Evolutionary conservation across 30 jellyfish, hydroid and myxozoan species (phyloP).

Genomic region (Hydractinia symbiolongicarpus): DNA sequence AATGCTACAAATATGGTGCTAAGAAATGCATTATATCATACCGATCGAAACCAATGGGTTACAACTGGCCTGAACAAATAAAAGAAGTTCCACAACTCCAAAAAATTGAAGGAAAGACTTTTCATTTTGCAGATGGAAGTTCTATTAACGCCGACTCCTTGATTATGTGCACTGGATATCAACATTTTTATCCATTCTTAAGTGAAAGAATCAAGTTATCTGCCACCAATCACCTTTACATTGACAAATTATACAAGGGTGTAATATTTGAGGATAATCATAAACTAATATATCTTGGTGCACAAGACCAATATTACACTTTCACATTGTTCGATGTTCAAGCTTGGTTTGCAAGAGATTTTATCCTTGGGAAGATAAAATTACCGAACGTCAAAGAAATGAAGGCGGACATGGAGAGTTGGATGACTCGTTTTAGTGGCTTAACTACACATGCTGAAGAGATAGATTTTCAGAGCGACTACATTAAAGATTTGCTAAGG

Average conservation of each 20-base stretch:
- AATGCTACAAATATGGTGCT: constrained; percentile 68
- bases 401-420: neutral
- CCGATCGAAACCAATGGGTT: constrained; percentile 62
- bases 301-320: constrained; percentile 62
- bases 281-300: constrained; percentile 49
- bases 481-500: neutral
- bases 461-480: constrained; percentile 21
- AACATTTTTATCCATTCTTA: constrained; percentile 53
- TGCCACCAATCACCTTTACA: constrained; percentile 39
- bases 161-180: constrained; percentile 76
- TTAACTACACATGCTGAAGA: neutral
- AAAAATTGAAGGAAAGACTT: constrained; percentile 23
- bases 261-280: constrained; percentile 33
- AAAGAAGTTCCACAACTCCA: constrained; percentile 43
- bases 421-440: neutral
- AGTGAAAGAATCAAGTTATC: constrained; percentile 38
- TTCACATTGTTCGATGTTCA: constrained; percentile 75
- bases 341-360: constrained; percentile 40
- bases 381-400: neutral
- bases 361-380: constrained; percentile 3
- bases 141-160: constrained; percentile 55
- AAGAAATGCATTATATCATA: constrained; percentile 36
- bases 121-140: constrained; percentile 49
- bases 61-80: constrained; percentile 57
- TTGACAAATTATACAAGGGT: constrained; percentile 53